Conservation (phyloP, 2,113 vertebrate species). For the Labeo rohita region DNA sequence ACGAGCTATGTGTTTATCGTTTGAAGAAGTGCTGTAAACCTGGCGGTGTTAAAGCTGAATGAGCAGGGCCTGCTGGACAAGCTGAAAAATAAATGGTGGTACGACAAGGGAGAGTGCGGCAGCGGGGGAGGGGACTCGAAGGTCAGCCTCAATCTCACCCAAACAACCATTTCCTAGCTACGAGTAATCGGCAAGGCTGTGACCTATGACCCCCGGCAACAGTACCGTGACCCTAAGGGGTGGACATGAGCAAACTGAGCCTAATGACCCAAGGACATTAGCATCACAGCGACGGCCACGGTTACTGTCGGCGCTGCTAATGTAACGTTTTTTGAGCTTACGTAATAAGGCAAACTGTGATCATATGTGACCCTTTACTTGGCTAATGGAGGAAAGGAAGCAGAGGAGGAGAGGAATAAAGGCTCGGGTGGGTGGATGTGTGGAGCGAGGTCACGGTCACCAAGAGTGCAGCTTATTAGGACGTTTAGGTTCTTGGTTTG, state of each 20-base stretch:
- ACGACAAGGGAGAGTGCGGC: constrained; percentile 99
- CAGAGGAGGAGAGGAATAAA: constrained; percentile 38
- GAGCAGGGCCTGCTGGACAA: constrained; percentile 99
- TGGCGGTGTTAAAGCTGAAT: constrained; percentile 99
- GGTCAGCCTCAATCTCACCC: constrained; percentile 99
- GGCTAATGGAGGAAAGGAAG: constrained; percentile 67
- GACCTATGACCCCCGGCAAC: constrained; percentile 38
- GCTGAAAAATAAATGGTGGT: constrained; percentile 99
- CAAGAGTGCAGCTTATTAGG: not conserved
- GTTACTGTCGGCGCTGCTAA: not conserved
- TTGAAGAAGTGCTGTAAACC: constrained; percentile 98
- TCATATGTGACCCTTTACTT: constrained; percentile 78
- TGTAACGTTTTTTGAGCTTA: constrained; percentile 22
- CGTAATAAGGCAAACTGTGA: constrained; percentile 62
- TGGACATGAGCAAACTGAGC: not conserved
- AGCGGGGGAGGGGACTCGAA: constrained; percentile 99
- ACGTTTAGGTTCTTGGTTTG: constrained; percentile 6
- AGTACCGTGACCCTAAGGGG: constrained; percentile 14
- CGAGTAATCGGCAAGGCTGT: constrained; percentile 99
- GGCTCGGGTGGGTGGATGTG: not conserved
- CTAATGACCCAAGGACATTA: not conserved
- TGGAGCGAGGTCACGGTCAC: not conserved
- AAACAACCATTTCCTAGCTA: constrained; percentile 90
- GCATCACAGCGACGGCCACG: not conserved
- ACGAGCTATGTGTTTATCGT: constrained; percentile 92